Evolutionary conservation across 2,797 vertebrate species (phyloP).

Genomic region (Acanthis flammea): DNA sequence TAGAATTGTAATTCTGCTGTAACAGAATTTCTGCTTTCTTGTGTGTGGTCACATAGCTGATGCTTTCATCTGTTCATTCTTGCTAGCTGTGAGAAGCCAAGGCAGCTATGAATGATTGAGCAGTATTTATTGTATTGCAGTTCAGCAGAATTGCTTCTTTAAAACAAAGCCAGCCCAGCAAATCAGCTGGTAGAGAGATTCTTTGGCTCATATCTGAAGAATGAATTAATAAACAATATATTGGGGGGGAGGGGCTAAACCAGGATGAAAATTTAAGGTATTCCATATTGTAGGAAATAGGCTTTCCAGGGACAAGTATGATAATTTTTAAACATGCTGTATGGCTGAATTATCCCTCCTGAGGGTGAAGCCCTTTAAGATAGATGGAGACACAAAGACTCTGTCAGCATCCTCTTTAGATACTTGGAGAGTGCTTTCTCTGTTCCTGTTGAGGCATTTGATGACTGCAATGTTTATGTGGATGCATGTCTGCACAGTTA

Average conservation of each 20-base stretch:
- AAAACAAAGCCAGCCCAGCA: background rate
- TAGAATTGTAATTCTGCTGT: too few relatives aligned
- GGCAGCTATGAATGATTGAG: background rate
- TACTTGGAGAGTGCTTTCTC: background rate
- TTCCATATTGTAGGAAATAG: background rate
- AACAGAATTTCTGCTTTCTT: background rate
- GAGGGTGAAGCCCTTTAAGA: background rate
- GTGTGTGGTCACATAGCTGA: background rate
- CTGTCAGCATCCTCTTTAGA: background rate
- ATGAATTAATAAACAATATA: background rate
- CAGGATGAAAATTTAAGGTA: background rate
- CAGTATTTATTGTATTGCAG: background rate
- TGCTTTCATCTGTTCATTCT: background rate
- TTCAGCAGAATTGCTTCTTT: background rate
- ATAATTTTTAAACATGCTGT: background rate
- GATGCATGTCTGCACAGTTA: background rate
- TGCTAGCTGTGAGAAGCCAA: background rate
- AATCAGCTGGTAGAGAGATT: background rate
- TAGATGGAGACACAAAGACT: background rate
- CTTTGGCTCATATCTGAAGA: background rate
- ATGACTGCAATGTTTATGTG: background rate
- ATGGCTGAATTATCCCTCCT: background rate
- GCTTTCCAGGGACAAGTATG: rapidly evolving
- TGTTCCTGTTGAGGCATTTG: background rate
- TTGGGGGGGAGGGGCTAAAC: background rate